These are phyloP conservation scores for Eristalis arbustorum DNA, from an alignment of 2,888 invertebrate species.

Conservation along the genomic window DNA sequence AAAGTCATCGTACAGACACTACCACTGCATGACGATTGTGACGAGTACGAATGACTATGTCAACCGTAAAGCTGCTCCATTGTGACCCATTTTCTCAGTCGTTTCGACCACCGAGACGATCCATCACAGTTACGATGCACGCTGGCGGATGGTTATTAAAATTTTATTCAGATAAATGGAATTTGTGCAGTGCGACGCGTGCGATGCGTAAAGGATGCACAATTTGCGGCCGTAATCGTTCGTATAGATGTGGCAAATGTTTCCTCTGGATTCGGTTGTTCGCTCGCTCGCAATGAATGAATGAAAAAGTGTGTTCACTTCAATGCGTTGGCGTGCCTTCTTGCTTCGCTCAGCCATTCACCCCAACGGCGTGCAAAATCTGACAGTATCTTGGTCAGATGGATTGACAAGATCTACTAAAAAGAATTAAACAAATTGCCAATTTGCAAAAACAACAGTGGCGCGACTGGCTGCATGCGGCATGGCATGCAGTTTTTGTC, in stretches of 20 bases:
- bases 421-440: conserved; percentile 61
- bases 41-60: conserved; percentile 36
- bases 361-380: not conserved
- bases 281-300: conserved; percentile 37
- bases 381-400: not conserved
- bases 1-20: conserved; percentile 32
- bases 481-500: conserved; percentile 36
- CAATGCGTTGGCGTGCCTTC: not conserved
- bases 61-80: conserved; percentile 25
- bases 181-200: conserved; percentile 19
- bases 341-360: not conserved
- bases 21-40: not conserved
- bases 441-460: conserved; percentile 39
- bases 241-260: conserved; percentile 36
- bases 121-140: conserved; percentile 36
- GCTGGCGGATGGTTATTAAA: conserved; percentile 54
- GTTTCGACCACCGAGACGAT: conserved; percentile 33
- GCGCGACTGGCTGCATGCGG: not conserved
- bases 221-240: conserved; percentile 47
- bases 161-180: conserved; percentile 58
- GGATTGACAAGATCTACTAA: conserved; percentile 46
- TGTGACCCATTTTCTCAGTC: conserved; percentile 45
- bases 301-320: conserved; percentile 41
- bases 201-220: conserved; percentile 62
- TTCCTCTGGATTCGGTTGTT: conserved; percentile 29